Conservation (phyloP, 2,888 invertebrate species). For the Tridacna crocea region DNA sequence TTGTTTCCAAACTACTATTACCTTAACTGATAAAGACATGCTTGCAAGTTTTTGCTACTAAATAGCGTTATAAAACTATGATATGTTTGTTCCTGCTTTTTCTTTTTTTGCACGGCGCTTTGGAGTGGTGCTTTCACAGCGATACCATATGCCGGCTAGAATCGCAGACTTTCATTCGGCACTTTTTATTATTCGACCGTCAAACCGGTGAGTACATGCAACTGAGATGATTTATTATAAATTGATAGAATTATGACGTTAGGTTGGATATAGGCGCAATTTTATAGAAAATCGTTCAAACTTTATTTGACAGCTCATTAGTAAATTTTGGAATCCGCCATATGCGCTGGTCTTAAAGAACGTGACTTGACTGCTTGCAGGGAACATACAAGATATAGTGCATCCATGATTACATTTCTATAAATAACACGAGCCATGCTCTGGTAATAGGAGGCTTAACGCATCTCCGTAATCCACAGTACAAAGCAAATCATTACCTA, state of each 20-base stretch:
- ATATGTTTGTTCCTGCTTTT: conserved; percentile 1
- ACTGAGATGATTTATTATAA: conserved; percentile 24
- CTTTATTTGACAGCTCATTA: conserved; percentile 21
- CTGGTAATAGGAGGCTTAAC: no score
- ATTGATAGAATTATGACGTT: conserved; percentile 21
- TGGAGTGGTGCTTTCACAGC: conserved; percentile 5
- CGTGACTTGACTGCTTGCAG: no score
- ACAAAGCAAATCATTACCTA: no score
- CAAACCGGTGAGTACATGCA: conserved; percentile 7
- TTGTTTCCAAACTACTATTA: conserved; percentile 27
- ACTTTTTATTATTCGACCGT: conserved; percentile 19
- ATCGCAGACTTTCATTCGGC: conserved; percentile 9
- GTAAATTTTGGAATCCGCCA: background rate
- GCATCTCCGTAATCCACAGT: no score
- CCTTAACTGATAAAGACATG: conserved; percentile 18
- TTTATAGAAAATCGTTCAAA: conserved; percentile 16
- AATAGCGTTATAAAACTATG: conserved; percentile 29
- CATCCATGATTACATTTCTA: no score
- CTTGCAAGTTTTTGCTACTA: conserved; percentile 19
- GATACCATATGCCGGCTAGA: conserved; percentile 28
- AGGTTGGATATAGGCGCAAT: conserved; percentile 18
- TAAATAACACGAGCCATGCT: no score
- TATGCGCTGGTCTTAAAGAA: background rate
- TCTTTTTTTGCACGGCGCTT: background rate
- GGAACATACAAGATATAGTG: no score